Percentiles rank a stretch among this genome's conserved stretches.
These are phyloP conservation scores for Auanema sp. DNA, from an alignment of 2,888 invertebrate species.

Conservation along the genomic window DNA sequence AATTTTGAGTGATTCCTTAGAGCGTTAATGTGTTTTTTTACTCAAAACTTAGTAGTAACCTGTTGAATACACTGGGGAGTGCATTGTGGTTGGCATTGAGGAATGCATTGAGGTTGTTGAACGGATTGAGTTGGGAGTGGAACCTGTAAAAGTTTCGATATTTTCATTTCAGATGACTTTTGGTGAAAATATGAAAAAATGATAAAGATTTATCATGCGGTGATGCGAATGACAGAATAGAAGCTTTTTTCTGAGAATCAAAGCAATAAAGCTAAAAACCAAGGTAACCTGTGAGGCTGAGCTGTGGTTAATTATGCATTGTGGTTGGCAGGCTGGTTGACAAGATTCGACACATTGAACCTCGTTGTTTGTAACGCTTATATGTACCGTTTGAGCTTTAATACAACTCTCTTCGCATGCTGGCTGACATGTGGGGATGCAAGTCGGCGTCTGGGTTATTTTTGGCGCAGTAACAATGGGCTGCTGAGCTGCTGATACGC, in stretches of 20 bases:
- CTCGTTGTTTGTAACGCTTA: constrained; percentile 35
- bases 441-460: constrained; percentile 18
- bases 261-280: not conserved
- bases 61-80: not conserved
- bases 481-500: constrained; percentile 20
- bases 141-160: not conserved
- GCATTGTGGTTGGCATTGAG: constrained; percentile 11
- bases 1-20: constrained; percentile 22
- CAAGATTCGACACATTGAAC: constrained; percentile 33
- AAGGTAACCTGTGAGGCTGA: not conserved
- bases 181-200: constrained; percentile 6
- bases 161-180: not conserved
- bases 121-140: constrained; percentile 1
- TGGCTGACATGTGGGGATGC: constrained; percentile 23
- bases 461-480: constrained; percentile 5
- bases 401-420: constrained; percentile 11
- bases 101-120: constrained; percentile 11
- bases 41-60: not conserved
- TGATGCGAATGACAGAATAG: not conserved
- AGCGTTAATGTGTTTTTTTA: not conserved
- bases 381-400: constrained; percentile 15
- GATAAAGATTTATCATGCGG: constrained; percentile 2
- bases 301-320: constrained; percentile 22
- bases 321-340: constrained; percentile 32
- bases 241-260: constrained; percentile 6